These are phyloP conservation scores for Trichogramma evanescens DNA, from an alignment of 2,888 invertebrate genomes.

Conservation along the genomic window DNA sequence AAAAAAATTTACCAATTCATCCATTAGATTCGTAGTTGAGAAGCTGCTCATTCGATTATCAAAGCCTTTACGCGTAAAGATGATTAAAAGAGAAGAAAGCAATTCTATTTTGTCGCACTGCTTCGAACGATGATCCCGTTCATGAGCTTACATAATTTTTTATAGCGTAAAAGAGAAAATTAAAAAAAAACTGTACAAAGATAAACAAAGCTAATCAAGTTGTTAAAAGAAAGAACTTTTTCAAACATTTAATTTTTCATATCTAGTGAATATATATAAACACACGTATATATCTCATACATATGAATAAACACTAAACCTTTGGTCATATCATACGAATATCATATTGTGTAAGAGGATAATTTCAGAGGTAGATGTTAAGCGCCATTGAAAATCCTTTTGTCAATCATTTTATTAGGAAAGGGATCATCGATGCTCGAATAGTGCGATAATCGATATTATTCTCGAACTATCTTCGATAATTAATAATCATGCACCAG, in stretches of 20 bases:
- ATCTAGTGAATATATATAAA: no score
- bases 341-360: no score
- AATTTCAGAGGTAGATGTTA: no score
- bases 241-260: no score
- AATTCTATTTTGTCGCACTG: slow-evolving; percentile 9
- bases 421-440: slow-evolving; percentile 26
- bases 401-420: no score
- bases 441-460: slow-evolving; percentile 23
- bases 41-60: slow-evolving; percentile 37
- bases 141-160: neutral
- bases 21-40: slow-evolving; percentile 36
- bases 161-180: neutral
- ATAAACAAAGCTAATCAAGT: neutral
- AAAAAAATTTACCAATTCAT: slow-evolving; percentile 30
- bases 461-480: slow-evolving; percentile 42
- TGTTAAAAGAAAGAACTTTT: no score
- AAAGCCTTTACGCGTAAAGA: slow-evolving; percentile 38
- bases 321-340: no score
- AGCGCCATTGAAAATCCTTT: no score
- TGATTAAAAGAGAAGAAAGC: slow-evolving; percentile 29
- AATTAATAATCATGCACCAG: slow-evolving; percentile 43
- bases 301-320: no score
- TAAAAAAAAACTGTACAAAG: slow-evolving; percentile 6
- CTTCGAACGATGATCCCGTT: slow-evolving; percentile 11
- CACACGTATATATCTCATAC: no score